phyloP scores from a whole-genome alignment of 2,113 vertebrate genomes.

The Lutjanus erythropterus region DNA sequence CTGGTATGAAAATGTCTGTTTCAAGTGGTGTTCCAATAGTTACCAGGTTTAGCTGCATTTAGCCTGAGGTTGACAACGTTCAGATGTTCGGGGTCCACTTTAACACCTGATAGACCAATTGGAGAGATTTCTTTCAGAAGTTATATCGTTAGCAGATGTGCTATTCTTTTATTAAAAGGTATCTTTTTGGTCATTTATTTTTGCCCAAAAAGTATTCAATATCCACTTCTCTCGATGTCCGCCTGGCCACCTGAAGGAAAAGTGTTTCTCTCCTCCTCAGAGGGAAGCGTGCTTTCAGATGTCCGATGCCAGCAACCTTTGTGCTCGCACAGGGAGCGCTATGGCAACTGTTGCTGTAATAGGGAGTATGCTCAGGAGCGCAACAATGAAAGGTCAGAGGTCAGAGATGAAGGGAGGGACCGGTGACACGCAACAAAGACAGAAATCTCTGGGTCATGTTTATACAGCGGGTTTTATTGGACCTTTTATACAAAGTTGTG shows the following conservation, averaged over 20 bases:
- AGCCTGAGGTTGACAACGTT: slow-evolving; percentile 31
- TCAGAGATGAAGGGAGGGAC: slow-evolving; percentile 75
- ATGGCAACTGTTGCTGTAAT: slow-evolving; percentile 87
- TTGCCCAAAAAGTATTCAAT: background rate
- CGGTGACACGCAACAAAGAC: slow-evolving; percentile 26
- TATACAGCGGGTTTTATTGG: slow-evolving; percentile 14
- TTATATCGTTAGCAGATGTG: slow-evolving; percentile 61
- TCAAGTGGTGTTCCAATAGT: slow-evolving; percentile 52
- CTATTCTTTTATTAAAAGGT: slow-evolving; percentile 8
- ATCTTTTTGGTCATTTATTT: slow-evolving; percentile 18
- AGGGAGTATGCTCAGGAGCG: slow-evolving; percentile 57
- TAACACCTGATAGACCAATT: slow-evolving; percentile 28
- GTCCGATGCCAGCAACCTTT: slow-evolving; percentile 77
- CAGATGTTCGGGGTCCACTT: slow-evolving; percentile 39
- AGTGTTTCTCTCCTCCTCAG: background rate
- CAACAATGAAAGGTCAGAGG: slow-evolving; percentile 74
- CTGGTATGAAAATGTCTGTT: slow-evolving; percentile 59
- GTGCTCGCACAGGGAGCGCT: slow-evolving; percentile 77
- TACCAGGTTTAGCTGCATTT: slow-evolving; percentile 59
- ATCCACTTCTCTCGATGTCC: background rate
- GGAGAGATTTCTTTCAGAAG: slow-evolving; percentile 36
- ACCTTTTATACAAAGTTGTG: slow-evolving; percentile 13
- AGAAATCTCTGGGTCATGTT: slow-evolving; percentile 32
- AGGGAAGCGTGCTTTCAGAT: slow-evolving; percentile 72
- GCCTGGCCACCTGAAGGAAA: slow-evolving; percentile 10